Evolutionary conservation across 1,140 invertebrate species (phyloP), one percentile per base, ranked within the genome.

Genomic region (Hesperophylax magnus): DNA sequence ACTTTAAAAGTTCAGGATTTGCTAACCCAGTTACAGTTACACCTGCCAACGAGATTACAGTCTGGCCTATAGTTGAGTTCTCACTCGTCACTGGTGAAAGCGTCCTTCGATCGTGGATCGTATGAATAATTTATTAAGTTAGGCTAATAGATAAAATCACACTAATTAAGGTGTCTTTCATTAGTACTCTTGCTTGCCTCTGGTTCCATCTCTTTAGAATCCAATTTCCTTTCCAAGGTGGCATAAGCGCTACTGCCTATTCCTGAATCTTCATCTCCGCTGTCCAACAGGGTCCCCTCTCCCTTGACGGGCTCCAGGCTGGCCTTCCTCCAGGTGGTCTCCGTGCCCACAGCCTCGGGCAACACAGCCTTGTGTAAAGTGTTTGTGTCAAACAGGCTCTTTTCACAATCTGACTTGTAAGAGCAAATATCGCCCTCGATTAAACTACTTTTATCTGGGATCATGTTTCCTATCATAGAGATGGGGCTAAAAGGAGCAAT

Each of bases 251-350:
- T 91, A 77, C 91, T 92, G 84, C 92, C 92, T 27, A 92, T 92
- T 3, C 92, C 91, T 34, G 91, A 92, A 83, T 92, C 91, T 80
- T 92, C 91, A 82, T 92, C 91, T 0, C 91, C 92, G 82, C 91
- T 92, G 85, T 92, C 92, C 15, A 92, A 84, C 24, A 92, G 87
- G 54, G 90, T 92, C 3, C 91, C 92, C 85, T 92, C 91, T 0
- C 91, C 91, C 78, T 89, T 90, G 20, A 89, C 89, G 3, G 88
- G 85, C 80, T 90, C 88, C 53, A 84, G 24, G 9, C 75, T 79
- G 3, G 77, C 80, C 34, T 84, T 84, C 52, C 79, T 63, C 4
- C 52, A 34, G 18, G 31, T 81, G 31, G 77, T 78, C 54, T 82
- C 80, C 7, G 39, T 52, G 27, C 76, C 78, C 15, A 84, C 61